Evolutionary conservation across 2,797 vertebrate genomes (phyloP).

Genomic region (Acanthornis magna): DNA sequence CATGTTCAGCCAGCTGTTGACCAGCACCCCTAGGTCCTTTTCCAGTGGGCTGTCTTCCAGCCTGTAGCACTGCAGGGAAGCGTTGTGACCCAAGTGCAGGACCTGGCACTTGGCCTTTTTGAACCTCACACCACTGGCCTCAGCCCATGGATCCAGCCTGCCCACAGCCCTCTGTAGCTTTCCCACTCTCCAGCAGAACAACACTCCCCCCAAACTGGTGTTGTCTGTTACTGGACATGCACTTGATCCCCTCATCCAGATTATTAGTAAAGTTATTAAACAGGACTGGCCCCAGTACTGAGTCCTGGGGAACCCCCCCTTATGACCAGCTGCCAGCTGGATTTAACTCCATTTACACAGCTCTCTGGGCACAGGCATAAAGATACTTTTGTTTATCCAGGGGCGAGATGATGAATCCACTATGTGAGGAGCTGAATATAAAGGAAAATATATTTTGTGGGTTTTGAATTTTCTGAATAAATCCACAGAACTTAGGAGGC

Average conservation of each 20-base stretch:
- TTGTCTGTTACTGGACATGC: too few species aligned
- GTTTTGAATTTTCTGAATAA: background rate
- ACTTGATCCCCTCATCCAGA: background rate
- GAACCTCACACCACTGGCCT: background rate
- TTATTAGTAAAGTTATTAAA: background rate
- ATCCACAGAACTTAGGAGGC: background rate
- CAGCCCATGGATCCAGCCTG: background rate
- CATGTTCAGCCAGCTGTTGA: background rate
- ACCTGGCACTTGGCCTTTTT: accelerated
- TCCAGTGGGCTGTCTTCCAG: background rate
- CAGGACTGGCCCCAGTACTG: background rate
- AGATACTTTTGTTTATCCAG: background rate
- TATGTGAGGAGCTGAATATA: background rate
- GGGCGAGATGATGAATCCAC: background rate
- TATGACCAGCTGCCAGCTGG: too few species aligned
- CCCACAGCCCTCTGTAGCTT: background rate
- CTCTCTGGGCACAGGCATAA: background rate
- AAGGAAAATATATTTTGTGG: background rate
- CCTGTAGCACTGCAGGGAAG: accelerated
- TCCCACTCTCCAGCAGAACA: background rate
- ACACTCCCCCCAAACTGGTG: accelerated
- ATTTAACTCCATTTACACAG: accelerated
- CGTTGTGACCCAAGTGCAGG: background rate
- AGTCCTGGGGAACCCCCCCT: background rate
- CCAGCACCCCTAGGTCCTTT: background rate